Conservation (phyloP, 2,113 vertebrate species). For the Macheiramphus alcinus region DNA sequence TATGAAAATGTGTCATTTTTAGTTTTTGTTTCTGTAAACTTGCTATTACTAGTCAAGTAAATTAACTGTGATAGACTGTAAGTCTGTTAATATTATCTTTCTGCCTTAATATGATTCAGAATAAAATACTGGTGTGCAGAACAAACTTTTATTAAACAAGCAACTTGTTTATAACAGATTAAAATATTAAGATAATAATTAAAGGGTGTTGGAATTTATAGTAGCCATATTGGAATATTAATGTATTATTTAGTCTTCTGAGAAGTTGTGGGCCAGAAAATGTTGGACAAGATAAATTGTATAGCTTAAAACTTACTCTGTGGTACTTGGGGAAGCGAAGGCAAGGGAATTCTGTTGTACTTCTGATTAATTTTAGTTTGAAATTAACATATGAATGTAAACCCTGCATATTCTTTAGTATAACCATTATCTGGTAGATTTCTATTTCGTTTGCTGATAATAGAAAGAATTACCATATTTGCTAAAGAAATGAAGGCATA, state of each 20-base stretch:
- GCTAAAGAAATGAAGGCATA: not conserved
- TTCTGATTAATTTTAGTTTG: not conserved
- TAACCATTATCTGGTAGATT: not conserved
- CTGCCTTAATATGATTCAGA: not conserved
- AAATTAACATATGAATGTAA: not conserved
- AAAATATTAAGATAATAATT: not conserved
- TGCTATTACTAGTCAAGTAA: not conserved
- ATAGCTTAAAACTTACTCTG: not conserved
- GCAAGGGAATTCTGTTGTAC: not conserved
- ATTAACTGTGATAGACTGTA: not conserved
- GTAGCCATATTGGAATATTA: not conserved
- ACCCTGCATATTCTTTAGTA: not conserved
- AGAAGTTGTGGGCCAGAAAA: conserved; percentile 1
- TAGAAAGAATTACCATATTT: not conserved
- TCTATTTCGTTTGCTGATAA: not conserved
- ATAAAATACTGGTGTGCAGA: not conserved
- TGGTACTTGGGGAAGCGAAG: not conserved
- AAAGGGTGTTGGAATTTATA: not conserved
- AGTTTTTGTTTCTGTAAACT: not conserved
- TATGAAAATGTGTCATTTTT: conserved; percentile 4
- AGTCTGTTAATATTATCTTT: not conserved
- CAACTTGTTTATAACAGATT: not conserved
- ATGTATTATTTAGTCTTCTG: not conserved
- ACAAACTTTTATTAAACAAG: not conserved
- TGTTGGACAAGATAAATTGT: not conserved